phyloP scores from a whole-genome alignment of 2,888 invertebrate genomes.

The Hoplodrina ambigua region DNA sequence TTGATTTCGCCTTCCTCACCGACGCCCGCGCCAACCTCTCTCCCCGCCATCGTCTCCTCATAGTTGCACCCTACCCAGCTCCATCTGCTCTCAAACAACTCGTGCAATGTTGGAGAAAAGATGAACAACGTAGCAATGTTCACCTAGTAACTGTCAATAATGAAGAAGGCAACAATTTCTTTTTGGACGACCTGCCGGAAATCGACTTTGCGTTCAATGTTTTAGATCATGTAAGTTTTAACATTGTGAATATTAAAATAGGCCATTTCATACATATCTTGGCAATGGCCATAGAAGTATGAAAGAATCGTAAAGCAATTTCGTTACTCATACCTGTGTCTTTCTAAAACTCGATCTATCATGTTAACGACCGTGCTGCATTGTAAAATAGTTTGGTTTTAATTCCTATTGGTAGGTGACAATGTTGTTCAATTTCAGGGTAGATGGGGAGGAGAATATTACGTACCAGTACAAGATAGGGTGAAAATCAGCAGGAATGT shows the following conservation, averaged over 20 bases:
- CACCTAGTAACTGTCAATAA: slow-evolving; percentile 70
- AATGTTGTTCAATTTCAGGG: slow-evolving; percentile 54
- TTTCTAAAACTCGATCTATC: not conserved
- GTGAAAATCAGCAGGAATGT: slow-evolving; percentile 40
- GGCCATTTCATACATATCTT: no score
- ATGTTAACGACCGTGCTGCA: no score
- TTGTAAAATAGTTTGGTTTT: not conserved
- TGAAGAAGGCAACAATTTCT: slow-evolving; percentile 62
- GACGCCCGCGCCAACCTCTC: slow-evolving; percentile 35
- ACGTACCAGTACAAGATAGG: slow-evolving; percentile 55
- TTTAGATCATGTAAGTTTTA: slow-evolving; percentile 67
- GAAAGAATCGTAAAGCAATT: no score
- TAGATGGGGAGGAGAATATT: slow-evolving; percentile 68
- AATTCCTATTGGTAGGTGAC: not conserved
- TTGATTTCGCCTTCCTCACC: slow-evolving; percentile 34
- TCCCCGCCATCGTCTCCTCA: slow-evolving; percentile 41
- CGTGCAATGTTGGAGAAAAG: slow-evolving; percentile 69
- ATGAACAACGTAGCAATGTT: slow-evolving; percentile 65
- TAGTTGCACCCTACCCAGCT: slow-evolving; percentile 49
- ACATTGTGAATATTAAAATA: not conserved
- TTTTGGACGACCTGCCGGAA: slow-evolving; percentile 68
- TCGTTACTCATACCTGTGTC: not conserved
- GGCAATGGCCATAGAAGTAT: no score
- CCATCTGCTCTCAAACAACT: slow-evolving; percentile 55
- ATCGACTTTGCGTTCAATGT: slow-evolving; percentile 70